Evolutionary conservation across 2,113 vertebrate species (phyloP).

Genomic region (Proterorhinus semilunaris): DNA sequence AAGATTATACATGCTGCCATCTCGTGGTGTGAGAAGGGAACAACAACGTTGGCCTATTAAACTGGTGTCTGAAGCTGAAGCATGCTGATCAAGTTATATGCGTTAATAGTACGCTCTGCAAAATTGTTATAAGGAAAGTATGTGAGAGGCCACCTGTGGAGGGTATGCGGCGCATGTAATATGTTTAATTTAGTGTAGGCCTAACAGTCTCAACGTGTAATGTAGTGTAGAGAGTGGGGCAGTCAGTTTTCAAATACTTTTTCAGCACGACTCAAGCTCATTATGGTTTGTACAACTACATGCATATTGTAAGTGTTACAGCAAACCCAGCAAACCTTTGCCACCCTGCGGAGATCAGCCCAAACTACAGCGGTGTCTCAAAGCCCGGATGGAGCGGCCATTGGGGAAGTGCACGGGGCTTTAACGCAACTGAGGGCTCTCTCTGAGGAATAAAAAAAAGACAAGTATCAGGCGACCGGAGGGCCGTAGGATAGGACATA

Average conservation of each 20-base stretch:
- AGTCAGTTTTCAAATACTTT: too few species aligned
- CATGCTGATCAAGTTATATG: not conserved
- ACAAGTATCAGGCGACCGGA: slow-evolving; percentile 51
- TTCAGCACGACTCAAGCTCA: too few species aligned
- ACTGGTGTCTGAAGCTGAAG: not conserved
- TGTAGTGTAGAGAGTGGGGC: too few species aligned
- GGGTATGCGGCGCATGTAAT: too few species aligned
- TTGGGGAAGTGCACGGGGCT: slow-evolving; percentile 62
- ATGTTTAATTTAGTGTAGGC: too few species aligned
- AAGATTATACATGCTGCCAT: slow-evolving; percentile 16
- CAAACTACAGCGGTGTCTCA: slow-evolving; percentile 56
- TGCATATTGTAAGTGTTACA: not conserved
- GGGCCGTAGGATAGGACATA: slow-evolving; percentile 35
- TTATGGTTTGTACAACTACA: too few species aligned
- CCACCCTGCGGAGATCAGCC: slow-evolving; percentile 41
- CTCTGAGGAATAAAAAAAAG: slow-evolving; percentile 64
- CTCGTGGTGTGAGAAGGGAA: slow-evolving; percentile 27
- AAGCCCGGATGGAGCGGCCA: slow-evolving; percentile 76
- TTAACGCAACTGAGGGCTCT: slow-evolving; percentile 63
- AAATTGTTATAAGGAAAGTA: too few species aligned
- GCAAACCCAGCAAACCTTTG: slow-evolving; percentile 19
- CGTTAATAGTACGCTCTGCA: not conserved
- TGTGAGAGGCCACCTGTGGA: too few species aligned
- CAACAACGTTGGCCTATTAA: not conserved
- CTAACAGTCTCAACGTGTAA: too few species aligned